Base-by-base conservation (phyloP, 2,888 invertebrate genomes). In the Phalera bucephala region DNA sequence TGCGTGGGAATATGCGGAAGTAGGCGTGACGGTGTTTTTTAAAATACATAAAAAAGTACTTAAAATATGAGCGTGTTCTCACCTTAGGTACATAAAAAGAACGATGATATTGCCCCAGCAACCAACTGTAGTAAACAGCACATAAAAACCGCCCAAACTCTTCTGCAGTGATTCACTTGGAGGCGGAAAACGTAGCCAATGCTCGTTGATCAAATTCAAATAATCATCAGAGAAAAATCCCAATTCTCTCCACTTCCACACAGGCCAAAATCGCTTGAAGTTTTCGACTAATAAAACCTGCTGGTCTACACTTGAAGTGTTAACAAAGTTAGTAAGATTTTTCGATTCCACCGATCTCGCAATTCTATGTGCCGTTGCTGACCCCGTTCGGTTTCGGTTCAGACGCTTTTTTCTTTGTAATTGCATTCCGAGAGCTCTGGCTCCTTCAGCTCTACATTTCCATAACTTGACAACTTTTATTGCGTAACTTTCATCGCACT, bases 151-250 rank as follows among this genome's bases (percentile, higher is more conserved):
- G 1, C 92, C 95, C 58, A 95, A 79, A 2, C 86, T 66, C 63
- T 91, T 91, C 71, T 94, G 93, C 29, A 91, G 76, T 13, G 70
- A 60, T 30, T 87, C 83, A 21, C 81, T 72, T 0, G 94, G 94
- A 1, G 95, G 94, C 13, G 91, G 87, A 68, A 93, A 95, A 52
- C 90, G 79, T 48, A 95, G 76, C 95, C 95, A 95, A 69, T 95
- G 94, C 1, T 91, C 83, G 76, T 95, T 94, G 44, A 95, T 93
- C 44, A 90, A 71, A 37, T 85, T 64, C 55, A 93, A 62, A 58
- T 91, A 92, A 41, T 91, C 90, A 22, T 92, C 92, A 2, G 83
- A 75, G 66, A 93, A 93, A 63, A 88, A 90, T 12, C 92, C 92
- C 40, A 79, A 64, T 28, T 82, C 58, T 43, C 71, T 73, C 93